Conservation (phyloP, 1,140 invertebrate species). For the Nasonia vitripennis region DNA sequence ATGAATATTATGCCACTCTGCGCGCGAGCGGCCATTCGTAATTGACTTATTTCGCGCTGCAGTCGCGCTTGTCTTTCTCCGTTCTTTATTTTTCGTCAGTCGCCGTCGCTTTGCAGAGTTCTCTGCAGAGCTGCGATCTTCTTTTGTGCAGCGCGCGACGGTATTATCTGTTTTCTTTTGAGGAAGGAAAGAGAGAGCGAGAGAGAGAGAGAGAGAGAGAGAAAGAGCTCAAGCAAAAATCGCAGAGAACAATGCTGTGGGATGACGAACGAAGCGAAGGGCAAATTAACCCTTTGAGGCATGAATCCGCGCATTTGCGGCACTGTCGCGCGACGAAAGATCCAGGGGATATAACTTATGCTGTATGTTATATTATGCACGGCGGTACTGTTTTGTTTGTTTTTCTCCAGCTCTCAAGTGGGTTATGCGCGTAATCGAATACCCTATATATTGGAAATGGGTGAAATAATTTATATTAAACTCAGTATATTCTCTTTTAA, state of each 20-base stretch:
- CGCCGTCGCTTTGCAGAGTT: neutral
- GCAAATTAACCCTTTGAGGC: conserved; percentile 6
- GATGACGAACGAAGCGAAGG: neutral
- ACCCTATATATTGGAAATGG: too few species aligned
- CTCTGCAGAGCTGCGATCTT: conserved; percentile 23
- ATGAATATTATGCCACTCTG: conserved; percentile 40
- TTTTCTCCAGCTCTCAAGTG: neutral
- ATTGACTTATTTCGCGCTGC: conserved; percentile 46
- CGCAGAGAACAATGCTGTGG: neutral
- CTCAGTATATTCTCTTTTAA: too few species aligned
- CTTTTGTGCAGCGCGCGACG: conserved; percentile 17
- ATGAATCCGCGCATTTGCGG: neutral
- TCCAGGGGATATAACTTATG: neutral
- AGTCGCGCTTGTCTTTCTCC: conserved; percentile 17
- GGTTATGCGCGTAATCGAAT: neutral
- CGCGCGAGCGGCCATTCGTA: conserved; percentile 23
- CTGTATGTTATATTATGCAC: neutral
- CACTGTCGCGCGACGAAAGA: neutral
- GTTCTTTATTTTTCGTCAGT: neutral
- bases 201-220: neutral
- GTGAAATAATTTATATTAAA: too few species aligned
- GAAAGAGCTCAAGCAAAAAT: neutral
- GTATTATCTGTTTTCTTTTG: neutral
- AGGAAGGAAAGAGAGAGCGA: neutral
- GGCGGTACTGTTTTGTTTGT: neutral